Evolutionary conservation across 2,113 vertebrate genomes (phyloP), one percentile per base, ranked within the genome.

Genomic region (Sturnus vulgaris): DNA sequence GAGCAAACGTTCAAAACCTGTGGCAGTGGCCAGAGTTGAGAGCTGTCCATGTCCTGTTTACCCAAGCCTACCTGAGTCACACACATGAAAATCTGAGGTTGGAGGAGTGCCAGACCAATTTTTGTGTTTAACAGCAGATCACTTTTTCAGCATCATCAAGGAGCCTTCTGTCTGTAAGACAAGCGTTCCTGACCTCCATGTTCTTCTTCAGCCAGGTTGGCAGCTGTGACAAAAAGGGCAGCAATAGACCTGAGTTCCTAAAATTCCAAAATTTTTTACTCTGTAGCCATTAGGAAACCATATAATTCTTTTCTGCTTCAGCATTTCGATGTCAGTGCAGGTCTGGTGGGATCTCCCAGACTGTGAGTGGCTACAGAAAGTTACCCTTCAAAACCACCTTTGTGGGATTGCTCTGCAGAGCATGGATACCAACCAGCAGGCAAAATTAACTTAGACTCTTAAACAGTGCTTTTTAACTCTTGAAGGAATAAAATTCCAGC

Each of bases 331-430:
- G 17, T 14, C 10, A 46, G 11, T 60, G 49, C 16, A 44, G 12
- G 15, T 47, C 60, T 16, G 7, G 22, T 9, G 44, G 37, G 16
- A 3, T 50, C 3, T 85, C n/a, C 27, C 28, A 53, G 69, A 22
- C 46, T 28, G 15, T 0, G 1, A 12, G 3, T 50, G 15, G 3
- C 14, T 35, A 8, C 18, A 20, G 22, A 72, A 87, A 57, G 2
- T 11, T 46, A 47, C 4, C 13, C 23, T 33, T 73, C 23, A 53
- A 68, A 85, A 39, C 4, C 27, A 47, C 5, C 1, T 39, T 68
- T 79, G 37, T 40, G 64, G 12, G 25, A 20, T n/a, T 40, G 27
- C 59, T 94, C 68, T 60, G 12, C 37, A 53, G 40, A 79, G 23
- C 23, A 23, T 57, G 25, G 13, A 9, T 75, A 31, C 17, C 40